phyloP scores from a whole-genome alignment of 2,113 vertebrate species.

The Heterotis niloticus region DNA sequence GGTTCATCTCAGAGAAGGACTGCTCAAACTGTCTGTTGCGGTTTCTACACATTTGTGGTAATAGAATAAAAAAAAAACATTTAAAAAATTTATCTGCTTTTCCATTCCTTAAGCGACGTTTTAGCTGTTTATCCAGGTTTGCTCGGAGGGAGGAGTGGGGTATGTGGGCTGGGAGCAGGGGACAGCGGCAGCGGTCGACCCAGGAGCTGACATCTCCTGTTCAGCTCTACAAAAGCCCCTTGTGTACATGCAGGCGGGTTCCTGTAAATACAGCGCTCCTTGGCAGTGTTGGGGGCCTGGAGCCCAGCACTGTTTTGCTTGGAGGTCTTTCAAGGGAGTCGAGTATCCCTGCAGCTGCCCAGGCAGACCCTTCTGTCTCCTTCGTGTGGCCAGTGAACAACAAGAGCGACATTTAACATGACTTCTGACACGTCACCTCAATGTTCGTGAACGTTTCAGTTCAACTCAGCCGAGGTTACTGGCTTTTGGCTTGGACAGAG shows the following conservation, averaged over 20 bases:
- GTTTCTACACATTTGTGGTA: conserved; percentile 25
- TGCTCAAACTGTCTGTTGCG: conserved; percentile 35
- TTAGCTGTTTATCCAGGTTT: background rate
- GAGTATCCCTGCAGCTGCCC: conserved; percentile 28
- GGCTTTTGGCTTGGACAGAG: no score
- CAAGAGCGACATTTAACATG: background rate
- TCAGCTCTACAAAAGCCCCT: conserved; percentile 30
- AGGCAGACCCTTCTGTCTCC: conserved; percentile 26
- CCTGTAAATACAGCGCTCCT: conserved; percentile 28
- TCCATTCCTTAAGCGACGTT: conserved; percentile 14
- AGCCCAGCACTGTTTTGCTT: conserved; percentile 45
- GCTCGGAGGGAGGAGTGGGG: no score
- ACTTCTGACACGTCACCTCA: conserved; percentile 16
- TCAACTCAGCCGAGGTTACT: no score
- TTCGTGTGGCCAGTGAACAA: conserved; percentile 8
- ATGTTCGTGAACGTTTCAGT: background rate
- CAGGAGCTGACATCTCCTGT: background rate
- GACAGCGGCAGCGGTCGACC: background rate
- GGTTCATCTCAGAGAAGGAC: conserved; percentile 29
- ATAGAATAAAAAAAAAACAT: conserved; percentile 40
- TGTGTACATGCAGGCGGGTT: conserved; percentile 33
- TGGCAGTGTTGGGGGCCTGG: conserved; percentile 25
- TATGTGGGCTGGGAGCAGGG: no score
- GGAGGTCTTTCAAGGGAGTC: conserved; percentile 45
- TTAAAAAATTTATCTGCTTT: conserved; percentile 29